These are phyloP conservation scores for Agriopis leucophaearia DNA, from an alignment of 2,888 invertebrate species.

Conservation along the genomic window DNA sequence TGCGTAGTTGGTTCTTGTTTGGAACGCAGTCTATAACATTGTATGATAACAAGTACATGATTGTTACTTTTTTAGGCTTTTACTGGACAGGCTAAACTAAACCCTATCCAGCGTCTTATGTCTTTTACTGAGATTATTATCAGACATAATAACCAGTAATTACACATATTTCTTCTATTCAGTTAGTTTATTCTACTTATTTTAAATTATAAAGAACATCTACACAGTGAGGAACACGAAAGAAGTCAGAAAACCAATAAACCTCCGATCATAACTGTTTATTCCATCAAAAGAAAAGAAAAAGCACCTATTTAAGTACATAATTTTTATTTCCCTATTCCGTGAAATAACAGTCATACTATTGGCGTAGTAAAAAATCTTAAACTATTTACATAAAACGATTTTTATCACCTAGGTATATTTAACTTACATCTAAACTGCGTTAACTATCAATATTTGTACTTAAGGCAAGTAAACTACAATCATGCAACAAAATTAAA, in stretches of 20 bases:
- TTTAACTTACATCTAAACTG: slow-evolving; percentile 57
- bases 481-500: slow-evolving; percentile 30
- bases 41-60: no score
- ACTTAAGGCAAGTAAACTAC: slow-evolving; percentile 69
- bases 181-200: no score
- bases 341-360: slow-evolving; percentile 39
- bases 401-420: background rate
- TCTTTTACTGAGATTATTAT: no score
- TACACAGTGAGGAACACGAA: no score
- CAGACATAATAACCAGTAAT: no score
- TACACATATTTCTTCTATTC: no score
- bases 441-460: slow-evolving; percentile 63
- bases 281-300: slow-evolving; percentile 60
- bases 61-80: no score
- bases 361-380: slow-evolving; percentile 47
- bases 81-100: no score
- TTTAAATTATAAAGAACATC: no score
- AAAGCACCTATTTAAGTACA: slow-evolving; percentile 47
- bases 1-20: no score
- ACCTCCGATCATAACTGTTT: slow-evolving; percentile 53
- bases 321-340: slow-evolving; percentile 48
- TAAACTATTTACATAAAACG: slow-evolving; percentile 28
- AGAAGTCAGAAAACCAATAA: slow-evolving; percentile 1
- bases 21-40: no score
- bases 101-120: no score